phyloP scores from a whole-genome alignment of 2,888 invertebrate species.

The Tricholauxania praeusta region DNA sequence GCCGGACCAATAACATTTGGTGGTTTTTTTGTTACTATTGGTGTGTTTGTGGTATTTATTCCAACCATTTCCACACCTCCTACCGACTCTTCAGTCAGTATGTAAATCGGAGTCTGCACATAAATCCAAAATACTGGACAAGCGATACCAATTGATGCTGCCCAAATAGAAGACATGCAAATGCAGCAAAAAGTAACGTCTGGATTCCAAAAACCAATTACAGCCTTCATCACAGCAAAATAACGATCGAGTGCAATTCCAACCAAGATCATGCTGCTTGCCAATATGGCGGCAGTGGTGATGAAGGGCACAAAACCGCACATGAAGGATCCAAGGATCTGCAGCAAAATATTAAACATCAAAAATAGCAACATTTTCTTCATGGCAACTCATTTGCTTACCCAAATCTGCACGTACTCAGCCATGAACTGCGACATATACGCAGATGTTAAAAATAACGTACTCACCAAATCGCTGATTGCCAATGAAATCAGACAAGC shows the following conservation, averaged over 20 bases:
- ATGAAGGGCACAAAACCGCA: conserved; percentile 70
- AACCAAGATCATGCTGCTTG: conserved; percentile 70
- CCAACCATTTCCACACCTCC: conserved; percentile 5
- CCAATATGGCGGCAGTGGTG: conserved; percentile 69
- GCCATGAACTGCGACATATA: conserved; percentile 59
- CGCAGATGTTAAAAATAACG: conserved; percentile 53
- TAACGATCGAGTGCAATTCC: conserved; percentile 73
- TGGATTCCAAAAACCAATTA: conserved; percentile 69
- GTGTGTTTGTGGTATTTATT: background rate
- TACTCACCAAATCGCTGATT: conserved; percentile 69
- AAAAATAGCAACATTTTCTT: background rate
- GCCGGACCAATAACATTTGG: background rate
- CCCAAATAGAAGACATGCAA: conserved; percentile 64
- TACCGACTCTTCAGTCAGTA: conserved; percentile 46
- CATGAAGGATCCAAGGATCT: conserved; percentile 69
- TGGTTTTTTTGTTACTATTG: conserved; percentile 6
- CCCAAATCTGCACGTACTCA: conserved; percentile 60
- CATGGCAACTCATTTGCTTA: conserved; percentile 45
- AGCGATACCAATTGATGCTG: conserved; percentile 65
- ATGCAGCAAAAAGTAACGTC: conserved; percentile 60
- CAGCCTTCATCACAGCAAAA: conserved; percentile 68
- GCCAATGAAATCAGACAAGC: conserved; percentile 69
- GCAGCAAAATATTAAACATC: conserved; percentile 42
- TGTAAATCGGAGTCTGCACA: conserved; percentile 53
- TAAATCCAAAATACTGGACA: conserved; percentile 68